phyloP scores from a whole-genome alignment of 2,113 vertebrate genomes.

The Planiliza haematocheilus region DNA sequence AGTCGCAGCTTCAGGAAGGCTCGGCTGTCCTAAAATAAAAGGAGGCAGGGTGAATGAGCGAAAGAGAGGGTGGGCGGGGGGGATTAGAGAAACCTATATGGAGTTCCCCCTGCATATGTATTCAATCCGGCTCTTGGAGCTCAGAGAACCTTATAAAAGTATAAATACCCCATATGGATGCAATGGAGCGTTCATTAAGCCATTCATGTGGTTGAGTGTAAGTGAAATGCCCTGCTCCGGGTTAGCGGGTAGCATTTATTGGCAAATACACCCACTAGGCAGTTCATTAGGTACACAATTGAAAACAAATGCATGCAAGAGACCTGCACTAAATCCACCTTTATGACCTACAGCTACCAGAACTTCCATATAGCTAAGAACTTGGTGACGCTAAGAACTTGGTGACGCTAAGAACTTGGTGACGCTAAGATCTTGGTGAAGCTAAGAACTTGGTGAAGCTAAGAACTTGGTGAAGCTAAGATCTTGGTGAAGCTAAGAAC shows the following conservation, averaged over 20 bases:
- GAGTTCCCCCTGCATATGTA: not conserved
- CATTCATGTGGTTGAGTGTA: not conserved
- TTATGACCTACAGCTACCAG: too few relatives aligned
- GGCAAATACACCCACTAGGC: not conserved
- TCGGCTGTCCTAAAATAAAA: constrained; percentile 28
- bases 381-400: too few relatives aligned
- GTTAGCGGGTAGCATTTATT: not conserved
- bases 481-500: too few relatives aligned
- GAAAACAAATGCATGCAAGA: too few relatives aligned
- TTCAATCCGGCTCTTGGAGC: constrained; percentile 23
- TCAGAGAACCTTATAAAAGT: not conserved
- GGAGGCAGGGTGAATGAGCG: constrained; percentile 7
- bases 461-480: too few relatives aligned
- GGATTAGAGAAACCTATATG: constrained; percentile 31
- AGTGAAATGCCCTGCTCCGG: not conserved
- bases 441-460: too few relatives aligned
- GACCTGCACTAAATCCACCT: too few relatives aligned
- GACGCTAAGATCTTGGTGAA: too few relatives aligned
- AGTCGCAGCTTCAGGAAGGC: constrained; percentile 10
- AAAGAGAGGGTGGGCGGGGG: not conserved
- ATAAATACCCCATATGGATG: constrained; percentile 8
- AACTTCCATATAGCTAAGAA: too few relatives aligned
- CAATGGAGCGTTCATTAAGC: not conserved
- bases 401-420: too few relatives aligned
- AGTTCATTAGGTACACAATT: too few relatives aligned